A percentile compares a stretch with the other conserved stretches of the same genome.
phyloP scores from a whole-genome alignment of 2,888 invertebrate species.

The Cacoxenus indagator region DNA sequence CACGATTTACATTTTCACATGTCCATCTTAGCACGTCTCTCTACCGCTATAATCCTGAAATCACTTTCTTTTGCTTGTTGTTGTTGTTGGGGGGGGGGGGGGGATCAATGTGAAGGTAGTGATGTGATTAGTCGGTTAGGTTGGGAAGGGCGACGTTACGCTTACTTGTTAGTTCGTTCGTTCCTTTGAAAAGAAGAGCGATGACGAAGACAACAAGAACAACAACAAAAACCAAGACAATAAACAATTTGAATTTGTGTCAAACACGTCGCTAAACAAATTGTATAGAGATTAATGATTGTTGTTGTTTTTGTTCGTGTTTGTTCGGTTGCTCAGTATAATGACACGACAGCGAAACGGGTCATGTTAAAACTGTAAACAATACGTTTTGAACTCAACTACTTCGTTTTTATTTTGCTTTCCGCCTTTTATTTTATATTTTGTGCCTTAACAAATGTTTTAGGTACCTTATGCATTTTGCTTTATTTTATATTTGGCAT shows the following conservation, averaged over 20 bases:
- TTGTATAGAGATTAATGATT: slow-evolving; percentile 6
- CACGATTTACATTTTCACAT: not conserved
- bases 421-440: not conserved
- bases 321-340: not conserved
- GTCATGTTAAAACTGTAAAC: not conserved
- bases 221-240: too few species aligned
- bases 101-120: too few species aligned
- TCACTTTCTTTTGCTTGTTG: too few species aligned
- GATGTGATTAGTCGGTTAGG: too few species aligned
- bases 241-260: slow-evolving; percentile 12
- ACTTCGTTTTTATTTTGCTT: not conserved
- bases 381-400: not conserved
- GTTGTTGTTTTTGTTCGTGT: not conserved
- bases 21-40: not conserved
- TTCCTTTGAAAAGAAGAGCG: too few species aligned
- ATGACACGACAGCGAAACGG: not conserved
- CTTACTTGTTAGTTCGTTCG: too few species aligned
- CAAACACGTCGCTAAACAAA: slow-evolving; percentile 5
- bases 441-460: not conserved
- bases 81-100: too few species aligned
- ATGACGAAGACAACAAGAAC: too few species aligned
- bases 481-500: too few species aligned
- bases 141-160: too few species aligned
- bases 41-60: too few species aligned
- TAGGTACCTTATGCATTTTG: too few species aligned